These are phyloP conservation scores for Leptinotarsa defecta DNA, from an alignment of 1,140 invertebrate species.

Conservation along the genomic window DNA sequence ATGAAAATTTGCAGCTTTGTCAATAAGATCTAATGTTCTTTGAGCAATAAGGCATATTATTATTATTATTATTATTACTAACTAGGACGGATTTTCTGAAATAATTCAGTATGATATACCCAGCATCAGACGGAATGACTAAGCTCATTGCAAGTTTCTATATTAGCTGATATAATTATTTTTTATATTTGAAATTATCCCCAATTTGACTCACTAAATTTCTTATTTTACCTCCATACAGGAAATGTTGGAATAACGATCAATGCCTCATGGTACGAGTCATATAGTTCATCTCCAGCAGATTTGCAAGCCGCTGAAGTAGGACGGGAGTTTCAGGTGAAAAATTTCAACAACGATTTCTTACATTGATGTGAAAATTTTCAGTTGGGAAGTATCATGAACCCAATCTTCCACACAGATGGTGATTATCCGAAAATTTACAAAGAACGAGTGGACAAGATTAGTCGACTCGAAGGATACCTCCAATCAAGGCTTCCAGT, in stretches of 20 bases:
- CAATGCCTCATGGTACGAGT: constrained; percentile 57
- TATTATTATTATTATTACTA: too few species aligned
- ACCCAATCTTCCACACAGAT: constrained; percentile 64
- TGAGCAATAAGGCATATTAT: too few species aligned
- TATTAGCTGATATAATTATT: too few species aligned
- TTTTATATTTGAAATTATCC: too few species aligned
- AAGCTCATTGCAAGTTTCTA: too few species aligned
- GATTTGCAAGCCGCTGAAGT: constrained; percentile 59
- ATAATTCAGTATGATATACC: too few species aligned
- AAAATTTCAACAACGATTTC: background rate
- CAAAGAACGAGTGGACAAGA: constrained; percentile 59
- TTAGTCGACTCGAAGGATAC: constrained; percentile 59
- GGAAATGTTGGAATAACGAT: constrained; percentile 61
- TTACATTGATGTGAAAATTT: too few species aligned
- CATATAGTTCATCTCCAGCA: constrained; percentile 53
- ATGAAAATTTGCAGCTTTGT: too few species aligned
- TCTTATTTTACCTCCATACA: constrained; percentile 7
- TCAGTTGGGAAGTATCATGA: constrained; percentile 66
- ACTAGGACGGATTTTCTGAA: too few species aligned
- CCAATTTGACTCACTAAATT: background rate
- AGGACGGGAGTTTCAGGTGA: constrained; percentile 52
- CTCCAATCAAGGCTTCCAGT: constrained; percentile 62
- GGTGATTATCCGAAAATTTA: constrained; percentile 67
- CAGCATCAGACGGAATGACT: too few species aligned
- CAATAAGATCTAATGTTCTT: too few species aligned